Evolutionary conservation across 2,113 vertebrate species (phyloP), one percentile per base, ranked within the genome.

Genomic region (Polypterus bichir): DNA sequence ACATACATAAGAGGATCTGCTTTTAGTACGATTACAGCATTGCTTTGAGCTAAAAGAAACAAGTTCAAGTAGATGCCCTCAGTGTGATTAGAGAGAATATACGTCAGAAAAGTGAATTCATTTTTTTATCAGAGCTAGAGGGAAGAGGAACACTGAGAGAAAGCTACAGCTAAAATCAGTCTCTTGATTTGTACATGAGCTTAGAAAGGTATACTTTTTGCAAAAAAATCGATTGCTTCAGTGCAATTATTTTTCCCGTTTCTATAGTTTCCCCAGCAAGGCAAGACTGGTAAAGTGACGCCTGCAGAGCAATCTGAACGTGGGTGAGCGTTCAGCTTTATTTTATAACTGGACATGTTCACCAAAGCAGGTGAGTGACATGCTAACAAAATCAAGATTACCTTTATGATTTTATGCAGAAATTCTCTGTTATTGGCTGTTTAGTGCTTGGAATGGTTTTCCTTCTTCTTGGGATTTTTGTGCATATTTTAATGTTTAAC

Each of bases 221-320:
- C 9, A 44, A 44, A 9, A 9, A 3, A 8, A 44, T 3, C 58
- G 5, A 44, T 44, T n/a, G 44, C 47, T 6, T 61, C 11, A 45
- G 5, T 7, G 7, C 10, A 45, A 54, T 49, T 54, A 11, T 4
- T 56, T 49, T 27, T 7, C 10, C 5, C 5, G 27, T 4, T 59
- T 47, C 3, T 54, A 48, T 66, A 81, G 81, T 80, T 79, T 76
- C 75, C 77, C 66, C 79, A 81, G 72, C 84, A 72, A 68, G 70
- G 76, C 68, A 79, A 80, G 69, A 72, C 81, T 68, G 62, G 68
- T 66, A 88, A 86, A 66, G 67, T 77, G 52, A 68, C 75, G 61
- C 81, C 74, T 69, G 65, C 81, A 78, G 86, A 89, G 73, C 86
- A 85, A 71, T 85, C 84, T 7, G 88, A 87, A 69, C 83, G 83